These are phyloP conservation scores for Pogonus chalceus DNA, from an alignment of 1,140 invertebrate species.

Conservation along the genomic window DNA sequence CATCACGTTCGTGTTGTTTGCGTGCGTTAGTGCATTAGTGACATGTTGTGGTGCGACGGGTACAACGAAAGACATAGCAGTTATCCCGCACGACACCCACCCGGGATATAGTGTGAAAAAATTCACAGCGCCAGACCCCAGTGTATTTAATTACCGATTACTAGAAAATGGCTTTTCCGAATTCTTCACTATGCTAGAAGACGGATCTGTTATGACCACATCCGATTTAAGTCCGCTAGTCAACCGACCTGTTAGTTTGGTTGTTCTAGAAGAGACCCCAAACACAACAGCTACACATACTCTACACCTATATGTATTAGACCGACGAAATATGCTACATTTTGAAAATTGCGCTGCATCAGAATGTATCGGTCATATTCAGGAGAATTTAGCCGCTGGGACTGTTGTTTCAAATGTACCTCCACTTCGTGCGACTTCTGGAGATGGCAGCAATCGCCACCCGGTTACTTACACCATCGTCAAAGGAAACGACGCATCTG, in stretches of 20 bases:
- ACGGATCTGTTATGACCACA: slow-evolving; percentile 84
- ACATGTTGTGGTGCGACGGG: not conserved
- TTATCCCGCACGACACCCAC: slow-evolving; percentile 71
- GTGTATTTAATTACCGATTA: slow-evolving; percentile 51
- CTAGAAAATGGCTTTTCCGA: slow-evolving; percentile 67
- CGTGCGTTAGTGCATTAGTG: slow-evolving; percentile 8
- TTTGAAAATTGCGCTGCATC: slow-evolving; percentile 59
- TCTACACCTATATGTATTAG: slow-evolving; percentile 70
- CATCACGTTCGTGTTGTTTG: slow-evolving; percentile 13
- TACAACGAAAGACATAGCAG: slow-evolving; percentile 35
- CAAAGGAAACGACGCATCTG: slow-evolving; percentile 55
- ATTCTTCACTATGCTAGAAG: slow-evolving; percentile 77
- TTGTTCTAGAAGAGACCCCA: slow-evolving; percentile 67
- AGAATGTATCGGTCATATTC: slow-evolving; percentile 45
- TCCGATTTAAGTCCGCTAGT: slow-evolving; percentile 69
- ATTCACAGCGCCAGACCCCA: slow-evolving; percentile 38
- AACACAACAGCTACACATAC: slow-evolving; percentile 70
- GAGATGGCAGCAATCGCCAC: slow-evolving; percentile 35
- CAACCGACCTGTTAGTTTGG: slow-evolving; percentile 65
- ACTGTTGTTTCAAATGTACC: slow-evolving; percentile 58
- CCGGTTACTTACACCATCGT: slow-evolving; percentile 69
- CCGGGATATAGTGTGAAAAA: slow-evolving; percentile 76
- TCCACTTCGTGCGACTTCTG: slow-evolving; percentile 48
- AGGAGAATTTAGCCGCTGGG: slow-evolving; percentile 62
- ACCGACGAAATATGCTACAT: slow-evolving; percentile 65